Percentiles rank a stretch among this genome's conserved stretches.
These are phyloP conservation scores for Athene noctua DNA, from an alignment of 2,113 vertebrate genomes.

Conservation along the genomic window DNA sequence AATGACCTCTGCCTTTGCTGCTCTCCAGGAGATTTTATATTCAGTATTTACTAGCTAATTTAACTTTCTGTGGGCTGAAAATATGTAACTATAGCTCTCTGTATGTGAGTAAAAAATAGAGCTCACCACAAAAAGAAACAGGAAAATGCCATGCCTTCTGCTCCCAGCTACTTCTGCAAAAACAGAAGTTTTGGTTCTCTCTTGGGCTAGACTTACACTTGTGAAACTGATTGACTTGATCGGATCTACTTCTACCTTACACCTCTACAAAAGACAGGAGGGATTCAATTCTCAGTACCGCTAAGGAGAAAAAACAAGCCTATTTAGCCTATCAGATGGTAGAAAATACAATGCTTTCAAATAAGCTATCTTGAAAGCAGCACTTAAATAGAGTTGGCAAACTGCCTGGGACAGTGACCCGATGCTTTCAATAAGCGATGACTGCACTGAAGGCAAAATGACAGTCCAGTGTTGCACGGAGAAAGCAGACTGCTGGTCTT, in stretches of 20 bases:
- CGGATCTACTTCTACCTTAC: background rate
- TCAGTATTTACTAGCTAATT: background rate
- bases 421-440: background rate
- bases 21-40: background rate
- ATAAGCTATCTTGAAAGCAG: background rate
- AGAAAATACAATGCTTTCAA: background rate
- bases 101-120: background rate
- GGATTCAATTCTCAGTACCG: background rate
- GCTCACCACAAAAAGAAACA: background rate
- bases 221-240: background rate
- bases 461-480: background rate
- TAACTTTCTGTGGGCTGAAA: background rate
- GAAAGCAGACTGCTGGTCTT: background rate
- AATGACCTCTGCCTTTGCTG: background rate
- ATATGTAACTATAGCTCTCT: background rate
- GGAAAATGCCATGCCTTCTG: conserved; percentile 6
- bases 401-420: conserved; percentile 23
- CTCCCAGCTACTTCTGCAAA: conserved; percentile 27
- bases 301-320: background rate
- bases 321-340: background rate
- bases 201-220: background rate
- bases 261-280: background rate
- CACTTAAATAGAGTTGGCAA: background rate
- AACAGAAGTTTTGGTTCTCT: conserved; percentile 15
- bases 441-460: background rate